A percentile compares a stretch with the other conserved stretches of the same genome.
These are phyloP conservation scores for Epinephelus awoara DNA, from an alignment of 2,797 vertebrate genomes.

Conservation along the genomic window DNA sequence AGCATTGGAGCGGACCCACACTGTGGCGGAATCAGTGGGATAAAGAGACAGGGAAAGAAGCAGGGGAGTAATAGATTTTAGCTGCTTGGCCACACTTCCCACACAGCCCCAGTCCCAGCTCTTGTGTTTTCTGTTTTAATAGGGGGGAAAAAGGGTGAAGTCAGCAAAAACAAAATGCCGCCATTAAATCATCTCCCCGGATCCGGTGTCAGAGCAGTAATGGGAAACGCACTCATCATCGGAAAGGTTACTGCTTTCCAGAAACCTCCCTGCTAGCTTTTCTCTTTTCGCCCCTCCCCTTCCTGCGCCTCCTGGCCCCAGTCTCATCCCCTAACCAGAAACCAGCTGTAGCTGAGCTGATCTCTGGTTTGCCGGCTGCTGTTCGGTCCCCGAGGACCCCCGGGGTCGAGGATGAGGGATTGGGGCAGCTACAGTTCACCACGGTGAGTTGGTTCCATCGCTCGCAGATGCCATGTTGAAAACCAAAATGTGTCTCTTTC, in stretches of 20 bases:
- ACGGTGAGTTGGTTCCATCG: conserved; percentile 87
- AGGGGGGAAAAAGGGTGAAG: conserved; percentile 82
- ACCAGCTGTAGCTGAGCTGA: conserved; percentile 36
- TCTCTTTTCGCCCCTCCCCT: conserved; percentile 34
- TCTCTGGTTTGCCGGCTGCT: conserved; percentile 32
- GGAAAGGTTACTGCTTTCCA: conserved; percentile 93
- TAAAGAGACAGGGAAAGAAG: conserved; percentile 67
- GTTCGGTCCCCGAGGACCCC: conserved; percentile 47
- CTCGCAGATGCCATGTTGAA: conserved; percentile 70
- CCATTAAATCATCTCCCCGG: conserved; percentile 94
- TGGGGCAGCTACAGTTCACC: conserved; percentile 88
- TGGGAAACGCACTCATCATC: conserved; percentile 91
- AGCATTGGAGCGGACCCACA: conserved; percentile 50
- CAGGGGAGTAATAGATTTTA: conserved; percentile 84
- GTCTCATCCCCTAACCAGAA: conserved; percentile 41
- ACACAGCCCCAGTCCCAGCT: conserved; percentile 72
- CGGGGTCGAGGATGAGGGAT: conserved; percentile 85
- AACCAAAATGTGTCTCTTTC: conserved; percentile 32
- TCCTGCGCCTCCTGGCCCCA: conserved; percentile 7
- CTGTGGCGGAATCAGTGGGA: conserved; percentile 63
- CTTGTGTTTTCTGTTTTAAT: conserved; percentile 76
- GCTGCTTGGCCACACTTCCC: conserved; percentile 87
- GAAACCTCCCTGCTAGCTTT: conserved; percentile 77
- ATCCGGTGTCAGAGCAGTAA: conserved; percentile 92
- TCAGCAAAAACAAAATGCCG: conserved; percentile 98